These are phyloP conservation scores for Caenorhabditis drosophilae DNA, from an alignment of 2,888 invertebrate genomes.

Conservation along the genomic window DNA sequence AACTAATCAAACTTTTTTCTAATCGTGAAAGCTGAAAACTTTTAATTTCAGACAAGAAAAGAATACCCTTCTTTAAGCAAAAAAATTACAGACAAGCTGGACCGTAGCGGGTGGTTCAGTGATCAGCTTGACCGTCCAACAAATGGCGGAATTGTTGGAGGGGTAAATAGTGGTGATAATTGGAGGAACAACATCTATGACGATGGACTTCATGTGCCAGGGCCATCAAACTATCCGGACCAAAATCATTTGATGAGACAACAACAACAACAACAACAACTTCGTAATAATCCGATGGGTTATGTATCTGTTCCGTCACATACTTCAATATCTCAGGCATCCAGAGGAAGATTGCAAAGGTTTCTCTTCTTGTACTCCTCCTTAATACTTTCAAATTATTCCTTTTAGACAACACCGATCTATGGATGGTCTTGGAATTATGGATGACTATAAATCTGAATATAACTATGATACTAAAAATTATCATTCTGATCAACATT, in stretches of 20 bases:
- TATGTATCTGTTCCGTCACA: constrained; percentile 15
- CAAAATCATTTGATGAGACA: too few species aligned
- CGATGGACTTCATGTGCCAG: constrained; percentile 21
- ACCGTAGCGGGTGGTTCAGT: constrained; percentile 33
- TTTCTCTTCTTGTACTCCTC: neutral
- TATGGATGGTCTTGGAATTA: constrained; percentile 53
- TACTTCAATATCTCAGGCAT: constrained; percentile 17
- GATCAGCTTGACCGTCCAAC: neutral
- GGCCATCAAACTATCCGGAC: constrained; percentile 37
- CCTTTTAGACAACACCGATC: constrained; percentile 62
- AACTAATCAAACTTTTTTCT: too few species aligned
- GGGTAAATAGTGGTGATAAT: constrained; percentile 2
- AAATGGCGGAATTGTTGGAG: constrained; percentile 5
- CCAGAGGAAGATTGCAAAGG: constrained; percentile 23
- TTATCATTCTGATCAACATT: neutral
- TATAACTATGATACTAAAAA: constrained; percentile 11
- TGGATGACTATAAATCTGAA: constrained; percentile 34
- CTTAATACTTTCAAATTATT: neutral
- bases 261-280: neutral
- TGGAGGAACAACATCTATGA: constrained; percentile 16
- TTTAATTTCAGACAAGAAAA: too few species aligned
- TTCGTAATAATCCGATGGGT: constrained; percentile 12
- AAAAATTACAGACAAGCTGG: constrained; percentile 22
- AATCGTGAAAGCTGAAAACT: too few species aligned
- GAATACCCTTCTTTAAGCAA: too few species aligned